These are phyloP conservation scores for Hipposideros larvatus DNA, from an alignment of 2,797 vertebrate genomes.

Conservation along the genomic window DNA sequence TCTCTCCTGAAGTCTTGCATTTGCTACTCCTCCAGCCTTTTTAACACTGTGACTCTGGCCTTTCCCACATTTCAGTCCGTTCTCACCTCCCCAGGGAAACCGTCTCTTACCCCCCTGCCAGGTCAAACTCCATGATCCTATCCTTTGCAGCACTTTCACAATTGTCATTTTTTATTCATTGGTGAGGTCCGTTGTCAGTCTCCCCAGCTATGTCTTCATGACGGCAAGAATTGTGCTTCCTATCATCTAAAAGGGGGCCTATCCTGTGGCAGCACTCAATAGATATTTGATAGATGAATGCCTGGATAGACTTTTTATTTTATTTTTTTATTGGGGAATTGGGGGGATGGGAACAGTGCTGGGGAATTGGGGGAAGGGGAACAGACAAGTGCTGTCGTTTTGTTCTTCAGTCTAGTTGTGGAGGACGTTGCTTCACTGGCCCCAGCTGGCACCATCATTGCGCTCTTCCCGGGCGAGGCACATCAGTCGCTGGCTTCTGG, in stretches of 20 bases:
- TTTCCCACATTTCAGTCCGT: neutral
- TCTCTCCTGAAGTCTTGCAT: neutral
- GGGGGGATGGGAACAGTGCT: too few relatives aligned
- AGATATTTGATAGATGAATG: neutral
- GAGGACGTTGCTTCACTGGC: too few relatives aligned
- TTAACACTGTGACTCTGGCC: neutral
- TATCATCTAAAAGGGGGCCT: neutral
- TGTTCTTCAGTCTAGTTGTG: too few relatives aligned
- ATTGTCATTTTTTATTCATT: neutral
- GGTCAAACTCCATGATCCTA: neutral
- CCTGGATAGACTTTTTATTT: neutral
- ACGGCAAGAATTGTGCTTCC: neutral
- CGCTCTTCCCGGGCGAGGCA: too few relatives aligned
- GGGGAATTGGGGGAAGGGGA: too few relatives aligned
- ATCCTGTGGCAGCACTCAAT: neutral
- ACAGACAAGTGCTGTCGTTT: too few relatives aligned
- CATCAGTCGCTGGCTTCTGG: too few relatives aligned
- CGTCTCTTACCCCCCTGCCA: neutral
- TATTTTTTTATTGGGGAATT: too few relatives aligned
- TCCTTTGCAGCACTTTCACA: neutral
- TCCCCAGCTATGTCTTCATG: neutral
- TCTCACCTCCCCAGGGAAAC: neutral
- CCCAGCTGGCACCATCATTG: too few relatives aligned
- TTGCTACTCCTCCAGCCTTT: neutral
- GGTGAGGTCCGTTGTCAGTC: neutral